Base-by-base conservation (phyloP, 2,888 invertebrate species). In the Dysmachus trigonus region DNA sequence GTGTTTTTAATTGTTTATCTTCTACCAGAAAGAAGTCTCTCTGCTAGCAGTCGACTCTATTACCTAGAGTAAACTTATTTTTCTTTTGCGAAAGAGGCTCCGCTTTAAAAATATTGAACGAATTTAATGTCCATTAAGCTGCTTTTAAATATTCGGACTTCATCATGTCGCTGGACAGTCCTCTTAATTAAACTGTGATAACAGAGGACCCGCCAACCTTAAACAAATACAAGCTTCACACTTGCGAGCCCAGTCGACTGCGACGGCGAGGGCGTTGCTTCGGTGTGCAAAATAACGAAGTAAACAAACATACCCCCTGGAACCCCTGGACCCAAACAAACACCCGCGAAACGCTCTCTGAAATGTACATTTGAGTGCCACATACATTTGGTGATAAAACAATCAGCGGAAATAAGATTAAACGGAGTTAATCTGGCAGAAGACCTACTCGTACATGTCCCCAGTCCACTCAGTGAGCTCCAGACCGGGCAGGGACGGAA, bases 391-490 rank as follows among this genome's bases (percentile, higher is more conserved):
- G 81, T 47, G 87, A 86, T 86, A 87, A 86, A 87, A 86, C 87
- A 87, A 87, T 87, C 86, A 84, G 47, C 86, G 83, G 81, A 87
- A 87, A 82, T 74, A 87, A 85, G 85, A 85, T 87, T 85, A 87
- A 82, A 76, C 27, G 82, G 76, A 76, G 86, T 82, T 87, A 87
- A 87, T 87, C 87, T 87, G 84, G 86, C 72, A 82, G 87, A 87
- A 87, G 86, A 87, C 87, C 84, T 84, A 87, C 86, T 84, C 84
- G 87, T 85, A 87, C 86, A 86, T 86, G 87, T 85, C 83, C 72
- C 83, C 83, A 83, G 81, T 79, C 81, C 86, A 18, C 13, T 62
- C 62, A 10, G 22, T 22, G 27, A 13, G 22, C 31, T 30, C 41
- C 47, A 53, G 15, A 85, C 33, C 86, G 79, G 38, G 62, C 7